Base-by-base conservation (phyloP, 1,140 invertebrate genomes). In the Whitmania pigra region DNA sequence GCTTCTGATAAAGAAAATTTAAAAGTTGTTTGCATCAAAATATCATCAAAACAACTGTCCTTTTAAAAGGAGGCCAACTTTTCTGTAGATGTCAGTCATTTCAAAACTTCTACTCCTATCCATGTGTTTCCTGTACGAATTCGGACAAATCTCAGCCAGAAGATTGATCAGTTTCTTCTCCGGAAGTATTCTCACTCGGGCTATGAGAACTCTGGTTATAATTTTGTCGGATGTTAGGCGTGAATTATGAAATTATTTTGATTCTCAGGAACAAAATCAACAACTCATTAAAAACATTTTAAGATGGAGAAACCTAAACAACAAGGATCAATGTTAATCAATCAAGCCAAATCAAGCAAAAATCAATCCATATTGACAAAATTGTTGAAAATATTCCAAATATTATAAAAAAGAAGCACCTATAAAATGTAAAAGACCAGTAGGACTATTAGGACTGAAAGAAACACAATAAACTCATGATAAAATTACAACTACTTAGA, bases 1-100 rank as follows among this genome's bases (percentile, higher is more conserved):
- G 75, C 18, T 80, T 71, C 81, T 82, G 31, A 40, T 74, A 71
- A 53, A 67, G 53, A 53, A n/a, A 74, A 49, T 11, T 49, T 15
- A 49, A 17, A 49, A 49, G 43, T 11, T 1, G 20, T 6, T 70
- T 53, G 5, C 13, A 13, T 67, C 66, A n/a, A n/a, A n/a, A n/a
- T n/a, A 13, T 25, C 18, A n/a, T 22, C 66, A 67, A 67, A 27
- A 20, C 20, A 20, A 67, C 31, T 67, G 31, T 67, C 2, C 20
- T 3, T 67, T 22, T 31, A 11, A 13, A 22, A 36, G 2, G 43
- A 36, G 2, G 31, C 43, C 43, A 17, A 49, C 43, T 17, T 49
- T 49, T 15, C 43, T 49, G 43, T 13, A 49, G 43, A 17, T 49
- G 9, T 17, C 15, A 17, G 9, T 49, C 13, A 13, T 15, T 49